Percentiles rank a stretch among this genome's conserved stretches.
These are phyloP conservation scores for Papilio xuthus DNA, from an alignment of 1,140 invertebrate species.

Conservation along the genomic window DNA sequence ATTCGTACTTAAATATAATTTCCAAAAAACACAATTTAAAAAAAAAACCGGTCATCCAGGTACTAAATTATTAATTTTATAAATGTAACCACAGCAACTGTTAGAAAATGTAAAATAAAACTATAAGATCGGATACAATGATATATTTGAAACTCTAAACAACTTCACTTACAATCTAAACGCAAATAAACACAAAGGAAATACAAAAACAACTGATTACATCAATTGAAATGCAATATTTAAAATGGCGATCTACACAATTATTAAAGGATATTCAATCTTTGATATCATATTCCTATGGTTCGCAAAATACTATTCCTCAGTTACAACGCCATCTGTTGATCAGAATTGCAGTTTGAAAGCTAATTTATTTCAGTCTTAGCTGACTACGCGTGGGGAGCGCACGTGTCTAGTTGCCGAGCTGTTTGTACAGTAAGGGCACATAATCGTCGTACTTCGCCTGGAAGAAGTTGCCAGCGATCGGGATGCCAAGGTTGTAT, in stretches of 20 bases:
- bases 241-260: not conserved
- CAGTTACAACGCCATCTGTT: not conserved
- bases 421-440: conserved; percentile 87
- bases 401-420: conserved; percentile 72
- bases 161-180: conserved; percentile 24
- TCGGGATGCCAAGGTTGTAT: conserved; percentile 89
- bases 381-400: not conserved
- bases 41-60: too few species aligned
- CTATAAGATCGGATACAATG: not conserved
- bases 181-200: not conserved
- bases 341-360: not conserved
- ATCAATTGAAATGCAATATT: conserved; percentile 25
- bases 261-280: not conserved
- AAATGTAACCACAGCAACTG: too few species aligned
- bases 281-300: not conserved
- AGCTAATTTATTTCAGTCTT: conserved; percentile 1
- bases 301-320: too few species aligned
- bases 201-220: conserved; percentile 18
- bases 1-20: too few species aligned
- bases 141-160: not conserved
- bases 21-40: too few species aligned
- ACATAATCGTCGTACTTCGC: conserved; percentile 96
- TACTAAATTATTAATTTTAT: too few species aligned
- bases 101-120: not conserved
- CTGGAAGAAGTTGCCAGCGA: conserved; percentile 95